Evolutionary conservation across 2,888 invertebrate genomes (phyloP).

Genomic region (Phengaris arion): DNA sequence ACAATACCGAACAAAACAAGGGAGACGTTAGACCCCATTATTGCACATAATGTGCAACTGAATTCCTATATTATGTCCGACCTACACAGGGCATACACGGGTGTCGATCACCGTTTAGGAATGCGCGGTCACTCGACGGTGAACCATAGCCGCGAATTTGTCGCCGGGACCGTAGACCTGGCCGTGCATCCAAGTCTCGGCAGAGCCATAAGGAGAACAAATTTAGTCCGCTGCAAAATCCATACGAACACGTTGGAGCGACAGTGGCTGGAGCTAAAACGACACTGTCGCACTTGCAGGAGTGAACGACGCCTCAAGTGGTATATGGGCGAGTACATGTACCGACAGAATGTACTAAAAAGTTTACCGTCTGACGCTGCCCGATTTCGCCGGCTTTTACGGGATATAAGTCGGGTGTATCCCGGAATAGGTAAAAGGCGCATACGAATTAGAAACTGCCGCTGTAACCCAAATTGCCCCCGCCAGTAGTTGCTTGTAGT

Average conservation of each 20-base stretch:
- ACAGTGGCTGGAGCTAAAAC: background rate
- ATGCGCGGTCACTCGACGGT: background rate
- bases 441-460: too few relatives aligned
- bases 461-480: too few relatives aligned
- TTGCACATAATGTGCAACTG: background rate
- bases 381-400: too few relatives aligned
- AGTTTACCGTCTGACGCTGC: too few relatives aligned
- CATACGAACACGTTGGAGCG: background rate
- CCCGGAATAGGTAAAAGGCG: too few relatives aligned
- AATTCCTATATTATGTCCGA: background rate
- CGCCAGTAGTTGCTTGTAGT: too few relatives aligned
- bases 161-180: background rate
- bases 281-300: too few relatives aligned
- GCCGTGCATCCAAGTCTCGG: constrained; percentile 1
- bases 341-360: too few relatives aligned
- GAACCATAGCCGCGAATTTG: background rate
- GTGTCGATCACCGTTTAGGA: background rate
- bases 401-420: too few relatives aligned
- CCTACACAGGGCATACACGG: background rate
- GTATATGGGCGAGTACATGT: too few relatives aligned
- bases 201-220: background rate
- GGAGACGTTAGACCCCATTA: background rate
- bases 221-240: background rate
- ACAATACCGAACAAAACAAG: background rate
- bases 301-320: too few relatives aligned